These are phyloP conservation scores for Chitala chitala DNA, from an alignment of 2,113 vertebrate genomes.

Conservation along the genomic window DNA sequence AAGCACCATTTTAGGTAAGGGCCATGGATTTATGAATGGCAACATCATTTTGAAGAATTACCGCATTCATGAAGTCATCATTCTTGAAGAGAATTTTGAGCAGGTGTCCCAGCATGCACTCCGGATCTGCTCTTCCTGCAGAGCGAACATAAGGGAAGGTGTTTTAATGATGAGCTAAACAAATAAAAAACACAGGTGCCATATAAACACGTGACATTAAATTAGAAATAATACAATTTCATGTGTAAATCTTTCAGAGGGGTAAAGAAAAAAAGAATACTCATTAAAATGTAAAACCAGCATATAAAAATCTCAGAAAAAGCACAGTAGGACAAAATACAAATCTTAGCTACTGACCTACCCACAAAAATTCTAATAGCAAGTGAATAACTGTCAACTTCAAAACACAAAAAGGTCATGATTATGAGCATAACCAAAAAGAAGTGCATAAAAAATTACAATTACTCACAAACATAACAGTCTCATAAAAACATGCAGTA, in stretches of 20 bases:
- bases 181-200: not conserved
- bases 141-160: constrained; percentile 11
- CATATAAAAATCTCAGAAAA: not conserved
- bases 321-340: too few species aligned
- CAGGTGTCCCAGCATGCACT: constrained; percentile 91
- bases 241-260: not conserved
- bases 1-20: not conserved
- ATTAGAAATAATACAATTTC: not conserved
- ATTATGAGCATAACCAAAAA: too few species aligned
- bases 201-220: not conserved
- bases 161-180: not conserved
- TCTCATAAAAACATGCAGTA: too few species aligned
- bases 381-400: too few species aligned
- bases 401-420: too few species aligned
- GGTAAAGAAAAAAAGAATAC: too few species aligned
- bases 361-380: too few species aligned
- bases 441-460: too few species aligned
- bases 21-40: not conserved
- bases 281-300: too few species aligned
- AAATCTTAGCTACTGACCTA: too few species aligned
- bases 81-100: constrained; percentile 98
- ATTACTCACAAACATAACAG: too few species aligned
- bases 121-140: constrained; percentile 91
- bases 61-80: constrained; percentile 98
- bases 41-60: constrained; percentile 52